These are phyloP conservation scores for Crotophaga sulcirostris DNA, from an alignment of 2,113 vertebrate genomes.

Conservation along the genomic window DNA sequence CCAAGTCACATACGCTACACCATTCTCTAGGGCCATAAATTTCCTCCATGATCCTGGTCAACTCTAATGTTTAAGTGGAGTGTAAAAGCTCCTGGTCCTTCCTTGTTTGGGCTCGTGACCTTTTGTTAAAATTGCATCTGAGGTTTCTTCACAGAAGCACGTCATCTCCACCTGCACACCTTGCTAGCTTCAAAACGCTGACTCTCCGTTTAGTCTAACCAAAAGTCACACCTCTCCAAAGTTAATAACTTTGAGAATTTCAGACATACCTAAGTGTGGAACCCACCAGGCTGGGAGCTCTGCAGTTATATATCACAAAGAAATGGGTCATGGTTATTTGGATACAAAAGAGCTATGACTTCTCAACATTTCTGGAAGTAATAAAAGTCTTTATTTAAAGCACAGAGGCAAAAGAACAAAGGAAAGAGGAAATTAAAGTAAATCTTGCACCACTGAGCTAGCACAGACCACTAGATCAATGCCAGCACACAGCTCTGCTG, in stretches of 20 bases:
- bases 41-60: background rate
- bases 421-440: conserved; percentile 66
- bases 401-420: conserved; percentile 58
- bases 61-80: background rate
- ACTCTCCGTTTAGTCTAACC: background rate
- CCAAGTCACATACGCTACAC: background rate
- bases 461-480: conserved; percentile 66
- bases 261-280: background rate
- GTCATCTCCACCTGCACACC: background rate
- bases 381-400: conserved; percentile 43
- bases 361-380: conserved; percentile 15
- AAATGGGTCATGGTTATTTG: background rate
- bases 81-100: background rate
- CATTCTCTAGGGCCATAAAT: background rate
- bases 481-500: conserved; percentile 27
- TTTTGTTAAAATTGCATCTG: background rate
- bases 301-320: background rate
- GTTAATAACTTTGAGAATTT: background rate
- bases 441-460: conserved; percentile 64
- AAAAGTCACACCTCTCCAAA: background rate
- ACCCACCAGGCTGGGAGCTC: background rate
- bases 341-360: background rate
- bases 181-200: background rate
- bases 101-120: background rate
- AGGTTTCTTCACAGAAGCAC: background rate